Evolutionary conservation across 2,797 vertebrate genomes (phyloP).

Genomic region (Carcharodon carcharias): DNA sequence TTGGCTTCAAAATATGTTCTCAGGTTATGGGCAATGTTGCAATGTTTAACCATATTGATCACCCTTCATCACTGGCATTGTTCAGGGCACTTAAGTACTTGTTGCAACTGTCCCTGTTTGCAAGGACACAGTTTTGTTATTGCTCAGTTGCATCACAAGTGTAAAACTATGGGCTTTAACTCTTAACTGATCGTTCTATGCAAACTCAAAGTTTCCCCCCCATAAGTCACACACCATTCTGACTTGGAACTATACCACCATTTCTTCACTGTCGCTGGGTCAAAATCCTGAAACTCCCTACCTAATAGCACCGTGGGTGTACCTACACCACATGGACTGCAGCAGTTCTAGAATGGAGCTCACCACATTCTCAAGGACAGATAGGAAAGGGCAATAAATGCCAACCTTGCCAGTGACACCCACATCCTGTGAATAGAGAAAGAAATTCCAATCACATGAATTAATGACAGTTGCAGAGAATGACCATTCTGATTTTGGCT

Average conservation of each 20-base stretch:
- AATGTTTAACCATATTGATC: neutral
- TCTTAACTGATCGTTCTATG: neutral
- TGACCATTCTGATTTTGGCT: neutral
- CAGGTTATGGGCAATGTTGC: constrained; percentile 14
- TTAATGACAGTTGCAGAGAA: neutral
- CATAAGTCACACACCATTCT: neutral
- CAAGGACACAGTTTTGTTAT: neutral
- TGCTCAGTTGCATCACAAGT: neutral
- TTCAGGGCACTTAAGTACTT: neutral
- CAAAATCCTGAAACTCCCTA: neutral
- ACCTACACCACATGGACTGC: neutral
- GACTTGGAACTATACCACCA: neutral
- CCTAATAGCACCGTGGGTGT: neutral
- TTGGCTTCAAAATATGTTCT: neutral
- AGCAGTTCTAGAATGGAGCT: neutral
- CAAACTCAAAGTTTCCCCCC: neutral
- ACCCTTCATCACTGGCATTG: neutral
- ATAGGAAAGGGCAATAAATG: neutral
- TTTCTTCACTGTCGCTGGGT: neutral
- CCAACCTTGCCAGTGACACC: neutral
- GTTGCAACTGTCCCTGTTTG: neutral
- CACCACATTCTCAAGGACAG: neutral
- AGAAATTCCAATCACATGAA: neutral
- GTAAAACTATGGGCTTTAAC: neutral
- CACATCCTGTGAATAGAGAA: neutral